phyloP scores from a whole-genome alignment of 2,888 invertebrate genomes.

The Cenopis cana region DNA sequence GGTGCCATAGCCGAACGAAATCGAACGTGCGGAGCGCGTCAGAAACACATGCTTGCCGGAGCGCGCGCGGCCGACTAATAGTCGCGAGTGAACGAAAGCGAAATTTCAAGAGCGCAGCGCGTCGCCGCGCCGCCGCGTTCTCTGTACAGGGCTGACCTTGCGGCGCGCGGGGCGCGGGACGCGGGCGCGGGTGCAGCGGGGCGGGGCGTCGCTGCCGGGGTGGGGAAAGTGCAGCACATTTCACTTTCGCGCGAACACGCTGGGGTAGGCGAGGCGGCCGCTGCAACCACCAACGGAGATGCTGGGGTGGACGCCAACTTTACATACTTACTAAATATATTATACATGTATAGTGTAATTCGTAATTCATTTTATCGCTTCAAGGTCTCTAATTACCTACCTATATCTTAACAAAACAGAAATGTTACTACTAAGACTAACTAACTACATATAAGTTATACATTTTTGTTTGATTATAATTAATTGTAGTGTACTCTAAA shows the following conservation, averaged over 20 bases:
- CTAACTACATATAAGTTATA: too few species aligned
- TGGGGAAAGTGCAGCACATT: conserved; percentile 84
- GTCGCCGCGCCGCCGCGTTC: conserved; percentile 67
- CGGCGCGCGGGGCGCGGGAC: conserved; percentile 61
- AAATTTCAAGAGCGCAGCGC: conserved; percentile 88
- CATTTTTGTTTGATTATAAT: neutral
- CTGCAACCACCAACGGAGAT: conserved; percentile 50
- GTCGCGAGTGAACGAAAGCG: conserved; percentile 87
- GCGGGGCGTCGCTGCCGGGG: conserved; percentile 63
- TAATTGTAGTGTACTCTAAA: neutral
- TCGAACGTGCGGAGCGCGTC: conserved; percentile 80
- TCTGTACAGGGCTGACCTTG: conserved; percentile 71
- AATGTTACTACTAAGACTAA: too few species aligned
- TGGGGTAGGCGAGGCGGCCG: conserved; percentile 66
- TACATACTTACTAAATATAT: neutral
- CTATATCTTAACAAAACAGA: neutral
- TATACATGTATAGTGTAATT: neutral
- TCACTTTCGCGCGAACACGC: conserved; percentile 73
- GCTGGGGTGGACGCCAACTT: conserved; percentile 29
- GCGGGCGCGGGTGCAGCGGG: conserved; percentile 52
- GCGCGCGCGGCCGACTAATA: conserved; percentile 86
- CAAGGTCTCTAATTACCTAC: neutral
- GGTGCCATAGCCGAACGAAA: conserved; percentile 82
- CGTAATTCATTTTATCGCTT: too few species aligned
- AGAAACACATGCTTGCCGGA: conserved; percentile 85